Percentiles rank a stretch among this genome's conserved stretches.
Evolutionary conservation across 2,888 invertebrate species (phyloP).

Genomic region (Sesia bembeciformis): DNA sequence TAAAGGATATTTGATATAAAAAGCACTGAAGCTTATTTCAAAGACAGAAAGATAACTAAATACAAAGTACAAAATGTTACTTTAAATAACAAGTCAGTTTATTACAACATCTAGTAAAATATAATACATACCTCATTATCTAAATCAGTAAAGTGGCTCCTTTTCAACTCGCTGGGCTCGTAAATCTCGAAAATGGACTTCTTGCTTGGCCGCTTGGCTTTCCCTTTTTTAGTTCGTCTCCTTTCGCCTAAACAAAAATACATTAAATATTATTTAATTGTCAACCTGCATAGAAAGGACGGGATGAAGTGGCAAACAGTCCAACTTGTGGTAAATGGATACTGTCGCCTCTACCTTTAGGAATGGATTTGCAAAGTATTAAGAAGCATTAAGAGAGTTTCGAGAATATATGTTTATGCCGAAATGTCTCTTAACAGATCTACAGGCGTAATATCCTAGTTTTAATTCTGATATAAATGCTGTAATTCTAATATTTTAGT

Average conservation of each 20-base stretch:
- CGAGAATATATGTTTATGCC: too few species aligned
- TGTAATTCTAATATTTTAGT: too few species aligned
- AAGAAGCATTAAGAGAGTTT: too few species aligned
- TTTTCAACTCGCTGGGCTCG: conserved; percentile 97
- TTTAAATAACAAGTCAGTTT: not conserved
- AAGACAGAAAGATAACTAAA: not conserved
- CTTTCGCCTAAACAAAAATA: conserved; percentile 45
- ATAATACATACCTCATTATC: conserved; percentile 81
- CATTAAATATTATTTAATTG: not conserved
- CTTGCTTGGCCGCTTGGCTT: conserved; percentile 83
- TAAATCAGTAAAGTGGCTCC: conserved; percentile 95
- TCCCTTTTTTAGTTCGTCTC: conserved; percentile 82
- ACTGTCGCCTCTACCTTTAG: too few species aligned
- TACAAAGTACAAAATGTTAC: not conserved
- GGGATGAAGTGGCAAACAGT: too few species aligned
- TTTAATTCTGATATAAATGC: too few species aligned
- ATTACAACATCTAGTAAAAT: not conserved
- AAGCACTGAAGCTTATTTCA: not conserved
- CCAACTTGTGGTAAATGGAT: too few species aligned
- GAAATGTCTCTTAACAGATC: too few species aligned
- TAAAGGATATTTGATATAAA: not conserved
- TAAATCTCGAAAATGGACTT: conserved; percentile 95
- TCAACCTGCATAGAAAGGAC: too few species aligned
- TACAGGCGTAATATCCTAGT: too few species aligned
- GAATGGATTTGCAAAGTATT: too few species aligned